Base-by-base conservation (phyloP, 2,797 vertebrate species). In the Oreochromis grahami region DNA sequence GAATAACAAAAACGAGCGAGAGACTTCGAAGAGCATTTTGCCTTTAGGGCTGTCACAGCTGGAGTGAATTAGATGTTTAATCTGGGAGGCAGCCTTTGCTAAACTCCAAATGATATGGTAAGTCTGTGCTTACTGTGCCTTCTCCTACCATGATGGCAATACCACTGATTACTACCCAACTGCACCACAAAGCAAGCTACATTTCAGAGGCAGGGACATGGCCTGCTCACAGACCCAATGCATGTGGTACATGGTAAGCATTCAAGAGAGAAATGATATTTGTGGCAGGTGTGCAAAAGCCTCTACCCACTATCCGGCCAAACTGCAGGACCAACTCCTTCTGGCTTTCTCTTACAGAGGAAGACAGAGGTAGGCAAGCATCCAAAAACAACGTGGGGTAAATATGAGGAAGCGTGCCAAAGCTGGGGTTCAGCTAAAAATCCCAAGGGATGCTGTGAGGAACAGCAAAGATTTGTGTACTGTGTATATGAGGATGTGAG, bases 241-340 rank as follows among this genome's bases (percentile, higher is more conserved):
- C 70, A 77, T 81, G 81, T 34, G 68, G 72, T 55, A 36, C 60
- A 65, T 12, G n/a, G 26, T 38, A 8, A 21, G 14, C 2, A 68
- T 63, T 70, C 4, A 19, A 36, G 70, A n/a, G 21, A 26, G 51
- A 88, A 82, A 85, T 50, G 26, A 55, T 21, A 80, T 80, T 51
- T 45, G 11, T 45, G 58, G 76, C 34, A 79, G 80, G 76, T 86
- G 79, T 76, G 53, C 10, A 70, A n/a, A 78, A 56, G 65, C 21
- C 3, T 38, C 17, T 48, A 14, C 26, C 60, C 56, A 87, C 14
- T 51, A 21, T 26, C 29, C 56, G 85, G 65, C 32, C 60, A 36
- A 83, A 84, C 12, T 85, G 89, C 77, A 21, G 2, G 5, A 34
- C 86, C 92, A 87, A 85, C 84, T 89, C 79, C 83, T 81, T 50